Conservation (phyloP, 2,888 invertebrate species). For the Nymphalis polychloros region DNA sequence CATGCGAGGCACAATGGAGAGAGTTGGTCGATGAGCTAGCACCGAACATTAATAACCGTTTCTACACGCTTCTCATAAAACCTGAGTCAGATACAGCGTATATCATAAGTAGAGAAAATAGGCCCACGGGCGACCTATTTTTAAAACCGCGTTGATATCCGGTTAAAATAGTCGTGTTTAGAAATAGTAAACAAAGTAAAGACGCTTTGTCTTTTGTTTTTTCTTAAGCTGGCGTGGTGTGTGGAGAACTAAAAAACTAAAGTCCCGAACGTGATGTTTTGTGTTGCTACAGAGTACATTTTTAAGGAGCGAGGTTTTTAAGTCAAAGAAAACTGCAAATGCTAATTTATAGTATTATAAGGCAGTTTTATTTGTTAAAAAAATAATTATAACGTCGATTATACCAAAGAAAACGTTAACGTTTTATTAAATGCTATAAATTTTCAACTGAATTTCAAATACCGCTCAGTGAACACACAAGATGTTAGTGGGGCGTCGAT, state of each 20-base stretch:
- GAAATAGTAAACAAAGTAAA: constrained; percentile 29
- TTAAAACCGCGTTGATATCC: constrained; percentile 46
- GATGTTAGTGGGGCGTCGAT: constrained; percentile 49
- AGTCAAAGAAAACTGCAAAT: too few relatives aligned
- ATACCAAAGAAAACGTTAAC: too few relatives aligned
- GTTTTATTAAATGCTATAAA: neutral
- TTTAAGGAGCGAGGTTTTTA: neutral
- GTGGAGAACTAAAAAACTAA: neutral
- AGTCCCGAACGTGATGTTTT: neutral
- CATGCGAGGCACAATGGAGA: constrained; percentile 69
- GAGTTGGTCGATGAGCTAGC: constrained; percentile 62
- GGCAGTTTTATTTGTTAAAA: too few relatives aligned
- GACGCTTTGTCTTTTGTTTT: constrained; percentile 19
- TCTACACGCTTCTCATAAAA: constrained; percentile 26
- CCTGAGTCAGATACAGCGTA: constrained; percentile 23
- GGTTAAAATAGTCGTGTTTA: constrained; percentile 34
- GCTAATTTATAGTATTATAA: too few relatives aligned
- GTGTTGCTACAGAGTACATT: neutral
- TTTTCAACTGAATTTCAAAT: constrained; percentile 21
- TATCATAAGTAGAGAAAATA: constrained; percentile 21
- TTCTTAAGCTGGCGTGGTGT: neutral
- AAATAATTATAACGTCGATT: too few relatives aligned
- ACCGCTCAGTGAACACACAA: constrained; percentile 42
- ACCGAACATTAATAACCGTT: constrained; percentile 36
- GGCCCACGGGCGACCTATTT: constrained; percentile 53